Evolutionary conservation across 2,113 vertebrate genomes (phyloP).

Genomic region (Pteruthius melanotis): DNA sequence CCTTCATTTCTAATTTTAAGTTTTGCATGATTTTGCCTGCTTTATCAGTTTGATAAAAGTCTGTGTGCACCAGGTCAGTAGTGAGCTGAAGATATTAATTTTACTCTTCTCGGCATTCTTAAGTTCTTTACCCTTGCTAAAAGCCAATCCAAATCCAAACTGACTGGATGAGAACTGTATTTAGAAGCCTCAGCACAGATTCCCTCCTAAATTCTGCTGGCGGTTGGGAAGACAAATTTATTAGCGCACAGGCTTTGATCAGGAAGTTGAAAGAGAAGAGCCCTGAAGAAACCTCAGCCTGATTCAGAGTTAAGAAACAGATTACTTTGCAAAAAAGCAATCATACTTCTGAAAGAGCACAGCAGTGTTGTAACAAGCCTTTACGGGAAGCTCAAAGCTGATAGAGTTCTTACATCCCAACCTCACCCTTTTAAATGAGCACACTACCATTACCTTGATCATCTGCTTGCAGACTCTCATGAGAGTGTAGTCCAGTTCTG

Average conservation of each 20-base stretch:
- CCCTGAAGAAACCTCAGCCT: neutral
- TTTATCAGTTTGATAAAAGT: neutral
- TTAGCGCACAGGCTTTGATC: neutral
- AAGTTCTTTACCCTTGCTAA: neutral
- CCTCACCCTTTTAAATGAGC: neutral
- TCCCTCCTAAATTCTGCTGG: neutral
- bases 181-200: neutral
- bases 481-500: conserved; percentile 93
- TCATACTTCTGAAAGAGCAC: neutral
- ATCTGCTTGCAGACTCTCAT: conserved; percentile 98
- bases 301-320: neutral
- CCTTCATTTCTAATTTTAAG: neutral
- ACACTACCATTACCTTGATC: conserved; percentile 82
- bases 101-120: neutral
- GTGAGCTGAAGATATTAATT: neutral
- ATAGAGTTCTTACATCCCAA: neutral
- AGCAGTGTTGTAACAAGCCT: neutral
- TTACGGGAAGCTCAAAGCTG: neutral
- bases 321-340: neutral
- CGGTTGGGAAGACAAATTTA: neutral
- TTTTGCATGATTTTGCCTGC: neutral
- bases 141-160: neutral
- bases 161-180: neutral
- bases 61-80: neutral
- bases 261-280: neutral